These are phyloP conservation scores for Ceratina australensis DNA, from an alignment of 1,140 invertebrate genomes.

Conservation along the genomic window DNA sequence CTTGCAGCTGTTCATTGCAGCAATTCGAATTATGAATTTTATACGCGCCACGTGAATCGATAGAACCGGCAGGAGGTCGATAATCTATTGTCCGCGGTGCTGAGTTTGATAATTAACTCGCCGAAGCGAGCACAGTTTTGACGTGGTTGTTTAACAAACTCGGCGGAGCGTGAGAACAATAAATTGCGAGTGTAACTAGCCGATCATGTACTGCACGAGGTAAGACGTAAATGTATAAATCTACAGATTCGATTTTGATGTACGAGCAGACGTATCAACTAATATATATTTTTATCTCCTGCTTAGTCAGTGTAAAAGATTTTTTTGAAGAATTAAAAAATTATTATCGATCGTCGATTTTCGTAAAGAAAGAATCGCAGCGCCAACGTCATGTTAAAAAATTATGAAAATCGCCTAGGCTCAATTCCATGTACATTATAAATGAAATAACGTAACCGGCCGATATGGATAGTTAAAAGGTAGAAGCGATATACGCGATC, in stretches of 20 bases:
- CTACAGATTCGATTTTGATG: too few relatives aligned
- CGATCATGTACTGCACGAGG: neutral
- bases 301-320: too few relatives aligned
- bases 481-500: slow-evolving; percentile 2
- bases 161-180: neutral
- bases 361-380: too few relatives aligned
- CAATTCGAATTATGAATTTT: slow-evolving; percentile 38
- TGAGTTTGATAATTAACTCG: slow-evolving; percentile 26
- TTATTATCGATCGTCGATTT: too few relatives aligned
- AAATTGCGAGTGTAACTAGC: neutral
- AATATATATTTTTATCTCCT: too few relatives aligned
- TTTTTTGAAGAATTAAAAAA: too few relatives aligned
- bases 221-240: too few relatives aligned
- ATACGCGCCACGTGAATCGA: neutral
- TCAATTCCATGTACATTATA: neutral
- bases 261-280: too few relatives aligned
- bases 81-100: too few relatives aligned
- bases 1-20: slow-evolving; percentile 22
- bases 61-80: too few relatives aligned
- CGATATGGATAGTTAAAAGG: slow-evolving; percentile 6
- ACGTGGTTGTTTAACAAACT: slow-evolving; percentile 25
- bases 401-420: too few relatives aligned
- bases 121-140: slow-evolving; percentile 7
- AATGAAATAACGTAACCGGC: slow-evolving; percentile 41
- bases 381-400: too few relatives aligned